A percentile compares a stretch with the other conserved stretches of the same genome.
phyloP scores from a whole-genome alignment of 2,888 invertebrate species.

The Lochmaea capreae region DNA sequence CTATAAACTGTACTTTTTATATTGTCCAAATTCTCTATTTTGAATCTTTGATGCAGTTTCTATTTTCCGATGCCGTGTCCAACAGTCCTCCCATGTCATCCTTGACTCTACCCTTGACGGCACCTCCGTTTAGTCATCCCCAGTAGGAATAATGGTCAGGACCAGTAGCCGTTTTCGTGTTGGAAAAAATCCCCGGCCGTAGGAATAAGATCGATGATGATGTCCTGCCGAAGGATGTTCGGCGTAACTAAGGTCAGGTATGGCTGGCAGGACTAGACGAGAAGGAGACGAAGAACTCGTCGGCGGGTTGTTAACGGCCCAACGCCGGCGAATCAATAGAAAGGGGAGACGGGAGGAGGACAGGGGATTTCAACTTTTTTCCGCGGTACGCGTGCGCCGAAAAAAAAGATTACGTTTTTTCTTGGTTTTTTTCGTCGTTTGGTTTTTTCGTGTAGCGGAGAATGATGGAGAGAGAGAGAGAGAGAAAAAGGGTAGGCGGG shows the following conservation, averaged over 20 bases:
- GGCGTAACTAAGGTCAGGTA: slow-evolving; percentile 64
- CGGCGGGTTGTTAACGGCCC: slow-evolving; percentile 40
- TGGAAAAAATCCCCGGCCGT: slow-evolving; percentile 36
- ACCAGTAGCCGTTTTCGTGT: slow-evolving; percentile 11
- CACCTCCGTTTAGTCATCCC: slow-evolving; percentile 8
- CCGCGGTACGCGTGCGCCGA: slow-evolving; percentile 48
- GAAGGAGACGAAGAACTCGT: slow-evolving; percentile 46
- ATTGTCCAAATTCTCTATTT: background rate
- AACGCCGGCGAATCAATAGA: slow-evolving; percentile 59
- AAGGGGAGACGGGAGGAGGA: slow-evolving; percentile 55
- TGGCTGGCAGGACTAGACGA: slow-evolving; percentile 49
- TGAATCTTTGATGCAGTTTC: background rate
- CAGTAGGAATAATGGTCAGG: slow-evolving; percentile 15
- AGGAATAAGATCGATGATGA: slow-evolving; percentile 47
- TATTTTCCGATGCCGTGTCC: background rate
- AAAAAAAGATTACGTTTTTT: slow-evolving; percentile 51
- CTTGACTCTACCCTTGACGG: slow-evolving; percentile 35
- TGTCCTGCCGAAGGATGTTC: slow-evolving; percentile 62
- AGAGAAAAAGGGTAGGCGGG: slow-evolving; percentile 32
- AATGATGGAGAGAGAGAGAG: slow-evolving; percentile 23
- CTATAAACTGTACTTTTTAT: too few relatives aligned
- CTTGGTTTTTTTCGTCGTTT: slow-evolving; percentile 47
- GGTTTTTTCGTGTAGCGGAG: slow-evolving; percentile 45
- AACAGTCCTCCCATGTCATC: slow-evolving; percentile 4
- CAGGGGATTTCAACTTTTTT: slow-evolving; percentile 43